These are phyloP conservation scores for Epinephelus coioides DNA, from an alignment of 2,797 vertebrate species.

Conservation along the genomic window DNA sequence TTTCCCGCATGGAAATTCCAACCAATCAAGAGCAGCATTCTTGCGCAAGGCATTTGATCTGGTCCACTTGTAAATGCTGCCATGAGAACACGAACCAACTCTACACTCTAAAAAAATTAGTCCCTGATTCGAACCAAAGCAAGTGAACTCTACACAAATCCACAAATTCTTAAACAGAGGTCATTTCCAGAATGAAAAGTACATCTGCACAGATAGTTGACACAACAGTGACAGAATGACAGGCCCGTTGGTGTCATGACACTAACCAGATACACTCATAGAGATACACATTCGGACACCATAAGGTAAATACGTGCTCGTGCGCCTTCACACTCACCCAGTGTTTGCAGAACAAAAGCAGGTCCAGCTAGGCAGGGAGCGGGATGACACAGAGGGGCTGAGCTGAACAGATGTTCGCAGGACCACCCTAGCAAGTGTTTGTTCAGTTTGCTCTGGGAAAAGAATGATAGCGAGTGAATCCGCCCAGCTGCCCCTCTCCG, in stretches of 20 bases:
- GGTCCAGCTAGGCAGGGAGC: conserved; percentile 39
- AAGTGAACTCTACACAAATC: too few species aligned
- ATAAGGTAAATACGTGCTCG: conserved; percentile 5
- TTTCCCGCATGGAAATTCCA: too few species aligned
- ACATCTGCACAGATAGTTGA: neutral
- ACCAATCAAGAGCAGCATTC: too few species aligned
- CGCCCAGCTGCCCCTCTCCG: conserved; percentile 56
- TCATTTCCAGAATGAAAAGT: conserved; percentile 1
- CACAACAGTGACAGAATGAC: neutral
- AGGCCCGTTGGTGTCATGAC: neutral
- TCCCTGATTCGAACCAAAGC: too few species aligned
- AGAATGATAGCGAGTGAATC: conserved; percentile 56
- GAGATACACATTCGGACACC: conserved; percentile 5
- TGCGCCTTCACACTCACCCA: conserved; percentile 19
- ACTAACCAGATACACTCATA: conserved; percentile 8
- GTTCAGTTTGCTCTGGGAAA: conserved; percentile 69
- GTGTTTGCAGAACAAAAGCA: conserved; percentile 52
- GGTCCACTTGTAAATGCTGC: too few species aligned
- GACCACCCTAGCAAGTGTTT: conserved; percentile 79
- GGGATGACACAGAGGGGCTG: conserved; percentile 43
- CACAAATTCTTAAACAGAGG: neutral
- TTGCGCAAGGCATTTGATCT: too few species aligned
- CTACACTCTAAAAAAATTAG: too few species aligned
- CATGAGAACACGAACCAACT: too few species aligned
- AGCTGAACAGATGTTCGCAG: conserved; percentile 75